Percentiles rank a stretch among this genome's conserved stretches.
phyloP scores from a whole-genome alignment of 2,797 vertebrate species.

The Chanos chanos region DNA sequence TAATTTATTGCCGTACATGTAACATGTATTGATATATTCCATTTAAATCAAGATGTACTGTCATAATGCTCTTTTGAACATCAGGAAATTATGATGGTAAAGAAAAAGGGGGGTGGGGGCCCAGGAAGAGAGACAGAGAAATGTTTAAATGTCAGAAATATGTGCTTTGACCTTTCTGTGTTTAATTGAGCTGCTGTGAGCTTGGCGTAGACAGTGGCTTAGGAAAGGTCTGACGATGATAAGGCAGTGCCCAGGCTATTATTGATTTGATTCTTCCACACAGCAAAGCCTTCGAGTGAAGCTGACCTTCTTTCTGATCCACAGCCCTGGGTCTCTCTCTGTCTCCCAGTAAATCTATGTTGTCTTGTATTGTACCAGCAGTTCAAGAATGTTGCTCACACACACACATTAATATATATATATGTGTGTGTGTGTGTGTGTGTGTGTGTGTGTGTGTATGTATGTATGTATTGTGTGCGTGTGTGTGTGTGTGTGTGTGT shows the following conservation, averaged over 20 bases:
- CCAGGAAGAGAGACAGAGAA: slow-evolving; percentile 1
- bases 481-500: too few relatives aligned
- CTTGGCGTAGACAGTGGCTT: slow-evolving; percentile 28
- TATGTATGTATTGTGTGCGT: too few relatives aligned
- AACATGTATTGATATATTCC: too few relatives aligned
- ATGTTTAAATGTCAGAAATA: slow-evolving; percentile 30
- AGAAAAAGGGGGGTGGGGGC: not conserved
- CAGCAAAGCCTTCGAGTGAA: not conserved
- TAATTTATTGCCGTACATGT: too few relatives aligned
- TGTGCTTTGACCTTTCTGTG: slow-evolving; percentile 36
- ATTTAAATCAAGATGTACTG: too few relatives aligned
- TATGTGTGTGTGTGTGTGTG: too few relatives aligned
- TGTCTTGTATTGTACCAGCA: slow-evolving; percentile 17
- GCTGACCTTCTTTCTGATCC: slow-evolving; percentile 1
- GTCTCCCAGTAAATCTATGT: slow-evolving; percentile 17
- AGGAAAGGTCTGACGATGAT: slow-evolving; percentile 33
- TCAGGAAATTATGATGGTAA: not conserved
- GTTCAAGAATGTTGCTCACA: slow-evolving; percentile 23
- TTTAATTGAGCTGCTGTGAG: slow-evolving; percentile 36
- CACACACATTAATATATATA: slow-evolving; percentile 30
- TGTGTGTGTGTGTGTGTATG: too few relatives aligned
- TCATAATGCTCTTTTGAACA: too few relatives aligned
- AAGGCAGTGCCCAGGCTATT: slow-evolving; percentile 24
- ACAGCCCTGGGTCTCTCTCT: not conserved
- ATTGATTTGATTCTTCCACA: slow-evolving; percentile 23